phyloP scores from a whole-genome alignment of 92 coral and sea anemone species.

The Blastomussa wellsi region DNA sequence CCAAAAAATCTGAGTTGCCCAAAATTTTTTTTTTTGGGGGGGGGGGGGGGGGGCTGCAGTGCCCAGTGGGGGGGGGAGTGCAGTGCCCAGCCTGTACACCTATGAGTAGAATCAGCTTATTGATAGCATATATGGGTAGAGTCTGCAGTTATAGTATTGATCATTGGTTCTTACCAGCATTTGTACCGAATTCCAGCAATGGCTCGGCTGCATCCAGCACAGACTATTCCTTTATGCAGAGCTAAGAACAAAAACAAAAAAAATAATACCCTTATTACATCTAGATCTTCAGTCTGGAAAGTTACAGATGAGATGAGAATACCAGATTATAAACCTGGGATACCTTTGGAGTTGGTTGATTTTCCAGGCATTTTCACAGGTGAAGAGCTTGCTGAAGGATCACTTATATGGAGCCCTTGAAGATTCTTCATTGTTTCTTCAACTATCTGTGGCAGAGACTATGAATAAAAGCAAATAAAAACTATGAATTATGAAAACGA shows the following conservation, averaged over 20 bases:
- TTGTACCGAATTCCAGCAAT: constrained; percentile 87
- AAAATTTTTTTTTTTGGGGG: no score
- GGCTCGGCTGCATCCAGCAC: constrained; percentile 73
- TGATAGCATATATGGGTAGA: no score
- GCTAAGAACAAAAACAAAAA: constrained; percentile 38
- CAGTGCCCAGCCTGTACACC: no score
- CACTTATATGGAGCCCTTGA: constrained; percentile 18
- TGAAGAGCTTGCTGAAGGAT: neutral
- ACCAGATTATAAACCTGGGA: neutral
- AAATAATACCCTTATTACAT: neutral
- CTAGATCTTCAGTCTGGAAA: no score
- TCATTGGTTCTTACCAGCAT: constrained; percentile 73
- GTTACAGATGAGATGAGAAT: neutral
- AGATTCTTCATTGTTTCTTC: constrained; percentile 31
- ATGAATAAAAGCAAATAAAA: neutral
- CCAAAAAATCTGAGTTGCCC: no score
- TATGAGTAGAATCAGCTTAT: no score
- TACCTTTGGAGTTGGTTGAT: neutral
- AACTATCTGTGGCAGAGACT: constrained; percentile 32
- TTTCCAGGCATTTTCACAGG: neutral
- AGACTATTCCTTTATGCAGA: constrained; percentile 82
- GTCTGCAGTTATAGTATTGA: neutral
- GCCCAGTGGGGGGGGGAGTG: no score
- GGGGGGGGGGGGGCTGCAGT: no score
- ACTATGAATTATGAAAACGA: no score